Conservation (phyloP, 2,797 vertebrate species). For the Intellagama lesueurii region DNA sequence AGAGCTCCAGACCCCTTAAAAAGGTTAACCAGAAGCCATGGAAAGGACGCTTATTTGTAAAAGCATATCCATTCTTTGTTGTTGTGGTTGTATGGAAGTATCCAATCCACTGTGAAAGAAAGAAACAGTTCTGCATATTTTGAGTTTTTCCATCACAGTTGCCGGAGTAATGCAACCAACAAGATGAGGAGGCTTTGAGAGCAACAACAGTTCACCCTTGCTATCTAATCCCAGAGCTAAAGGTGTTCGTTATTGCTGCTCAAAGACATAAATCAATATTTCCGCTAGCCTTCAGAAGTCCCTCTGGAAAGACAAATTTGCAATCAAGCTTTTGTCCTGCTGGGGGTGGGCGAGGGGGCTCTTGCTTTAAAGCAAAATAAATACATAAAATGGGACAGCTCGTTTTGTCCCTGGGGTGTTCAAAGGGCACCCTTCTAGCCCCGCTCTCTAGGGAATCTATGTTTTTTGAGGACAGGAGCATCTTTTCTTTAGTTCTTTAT, state of each 20-base stretch:
- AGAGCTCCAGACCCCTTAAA: background rate
- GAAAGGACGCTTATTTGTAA: background rate
- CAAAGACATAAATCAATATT: slow-evolving; percentile 2
- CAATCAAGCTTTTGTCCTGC: background rate
- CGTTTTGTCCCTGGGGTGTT: background rate
- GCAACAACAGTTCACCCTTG: too few relatives aligned
- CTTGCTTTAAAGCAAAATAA: background rate
- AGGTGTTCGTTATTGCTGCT: background rate
- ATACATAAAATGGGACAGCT: background rate
- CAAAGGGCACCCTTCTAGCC: background rate
- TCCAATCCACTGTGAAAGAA: background rate
- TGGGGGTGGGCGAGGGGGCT: background rate
- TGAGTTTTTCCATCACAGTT: background rate
- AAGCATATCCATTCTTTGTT: background rate
- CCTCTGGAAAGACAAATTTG: background rate
- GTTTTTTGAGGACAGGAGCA: background rate
- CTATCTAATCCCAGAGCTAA: background rate
- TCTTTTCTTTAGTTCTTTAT: background rate
- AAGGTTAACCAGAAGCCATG: background rate
- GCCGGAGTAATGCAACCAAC: background rate
- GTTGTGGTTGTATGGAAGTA: background rate
- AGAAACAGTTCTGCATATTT: background rate
- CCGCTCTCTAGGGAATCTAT: background rate
- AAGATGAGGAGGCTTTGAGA: too few relatives aligned
- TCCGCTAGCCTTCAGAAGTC: background rate